Conservation (phyloP, 2,797 vertebrate species). For the Cyprinodon diabolis region DNA sequence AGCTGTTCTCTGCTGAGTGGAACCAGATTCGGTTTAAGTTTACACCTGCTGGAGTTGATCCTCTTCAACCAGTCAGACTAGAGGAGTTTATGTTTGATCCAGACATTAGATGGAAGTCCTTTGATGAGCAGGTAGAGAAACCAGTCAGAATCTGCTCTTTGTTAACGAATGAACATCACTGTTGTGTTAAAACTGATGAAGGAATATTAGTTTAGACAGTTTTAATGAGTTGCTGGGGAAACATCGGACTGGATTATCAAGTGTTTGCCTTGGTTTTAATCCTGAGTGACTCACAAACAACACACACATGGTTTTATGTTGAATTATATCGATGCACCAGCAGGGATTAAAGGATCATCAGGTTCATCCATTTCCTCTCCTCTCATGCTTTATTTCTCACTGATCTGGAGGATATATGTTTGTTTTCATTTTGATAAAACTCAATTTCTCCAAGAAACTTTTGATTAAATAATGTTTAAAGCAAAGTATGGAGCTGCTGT, state of each 20-base stretch:
- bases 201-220: not conserved
- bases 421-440: not conserved
- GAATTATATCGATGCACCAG: slow-evolving; percentile 63
- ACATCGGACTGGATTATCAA: slow-evolving; percentile 22
- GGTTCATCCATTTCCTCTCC: slow-evolving; percentile 17
- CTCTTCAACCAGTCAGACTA: not conserved
- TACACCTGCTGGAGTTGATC: slow-evolving; percentile 4
- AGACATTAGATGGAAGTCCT: not conserved
- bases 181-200: not conserved
- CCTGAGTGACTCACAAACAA: slow-evolving; percentile 18
- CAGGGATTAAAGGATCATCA: slow-evolving; percentile 54
- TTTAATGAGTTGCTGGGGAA: slow-evolving; percentile 5
- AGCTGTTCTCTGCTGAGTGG: too few relatives aligned
- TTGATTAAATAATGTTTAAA: too few relatives aligned
- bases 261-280: slow-evolving; percentile 50
- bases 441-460: not conserved
- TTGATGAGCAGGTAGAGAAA: not conserved
- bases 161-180: not conserved
- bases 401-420: not conserved
- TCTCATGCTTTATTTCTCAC: not conserved
- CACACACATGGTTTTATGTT: slow-evolving; percentile 42
- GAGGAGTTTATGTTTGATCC: not conserved
- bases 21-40: not conserved
- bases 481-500: too few relatives aligned
- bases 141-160: not conserved